phyloP scores from a whole-genome alignment of 53 echinoderm and acorn worm species.

The Temnopleurus reevesii region DNA sequence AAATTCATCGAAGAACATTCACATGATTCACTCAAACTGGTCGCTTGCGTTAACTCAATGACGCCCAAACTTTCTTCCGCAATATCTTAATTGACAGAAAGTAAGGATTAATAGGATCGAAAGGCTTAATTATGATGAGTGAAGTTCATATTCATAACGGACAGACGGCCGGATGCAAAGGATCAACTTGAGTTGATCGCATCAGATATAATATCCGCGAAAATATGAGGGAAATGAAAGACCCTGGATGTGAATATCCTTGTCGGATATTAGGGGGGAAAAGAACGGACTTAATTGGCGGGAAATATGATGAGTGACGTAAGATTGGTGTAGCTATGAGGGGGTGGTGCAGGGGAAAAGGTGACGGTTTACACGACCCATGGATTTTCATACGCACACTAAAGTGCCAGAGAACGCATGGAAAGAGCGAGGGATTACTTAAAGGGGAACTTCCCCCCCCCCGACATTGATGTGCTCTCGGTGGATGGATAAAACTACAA shows the following conservation, averaged over 20 bases:
- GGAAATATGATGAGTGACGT: background rate
- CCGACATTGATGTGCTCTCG: too few species aligned
- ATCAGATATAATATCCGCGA: background rate
- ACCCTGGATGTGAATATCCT: slow-evolving; percentile 23
- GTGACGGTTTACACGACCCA: too few species aligned
- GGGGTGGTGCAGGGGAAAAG: too few species aligned
- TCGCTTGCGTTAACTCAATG: background rate
- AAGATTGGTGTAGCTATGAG: background rate
- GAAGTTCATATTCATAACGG: background rate
- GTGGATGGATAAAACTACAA: too few species aligned
- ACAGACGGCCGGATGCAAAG: background rate
- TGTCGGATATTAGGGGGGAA: slow-evolving; percentile 5
- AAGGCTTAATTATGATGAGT: background rate
- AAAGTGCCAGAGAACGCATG: too few species aligned
- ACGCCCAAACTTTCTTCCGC: background rate
- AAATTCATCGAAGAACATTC: background rate
- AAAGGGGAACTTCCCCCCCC: too few species aligned
- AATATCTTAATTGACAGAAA: background rate
- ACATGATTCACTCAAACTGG: background rate
- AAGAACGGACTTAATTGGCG: background rate
- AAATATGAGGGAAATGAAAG: background rate
- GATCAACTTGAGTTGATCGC: background rate
- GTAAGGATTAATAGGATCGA: background rate
- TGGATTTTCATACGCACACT: too few species aligned
- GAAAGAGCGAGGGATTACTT: too few species aligned